Conservation (phyloP, 2,797 vertebrate species). For the Ataeniobius toweri region DNA sequence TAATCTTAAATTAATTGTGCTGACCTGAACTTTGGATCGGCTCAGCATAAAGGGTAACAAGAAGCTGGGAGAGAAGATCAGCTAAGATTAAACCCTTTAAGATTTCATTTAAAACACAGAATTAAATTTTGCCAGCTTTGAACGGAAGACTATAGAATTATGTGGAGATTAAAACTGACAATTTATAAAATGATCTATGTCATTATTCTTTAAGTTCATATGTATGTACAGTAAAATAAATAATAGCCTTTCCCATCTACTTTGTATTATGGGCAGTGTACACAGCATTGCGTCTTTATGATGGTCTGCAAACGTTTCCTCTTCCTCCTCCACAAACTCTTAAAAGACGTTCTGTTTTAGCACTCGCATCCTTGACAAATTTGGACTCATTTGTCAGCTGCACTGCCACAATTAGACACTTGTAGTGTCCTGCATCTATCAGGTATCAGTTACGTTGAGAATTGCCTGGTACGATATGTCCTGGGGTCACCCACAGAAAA, state of each 20-base stretch:
- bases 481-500: not conserved
- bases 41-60: slow-evolving; percentile 4
- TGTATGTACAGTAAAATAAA: not conserved
- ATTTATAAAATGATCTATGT: not conserved
- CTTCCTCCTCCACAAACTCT: too few relatives aligned
- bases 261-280: not conserved
- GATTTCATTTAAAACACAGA: not conserved
- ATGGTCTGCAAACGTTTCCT: too few relatives aligned
- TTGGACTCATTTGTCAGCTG: too few relatives aligned
- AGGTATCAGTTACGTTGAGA: not conserved
- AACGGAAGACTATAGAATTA: not conserved
- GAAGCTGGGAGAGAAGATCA: not conserved
- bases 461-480: not conserved
- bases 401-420: too few relatives aligned
- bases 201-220: not conserved
- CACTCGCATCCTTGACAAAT: too few relatives aligned
- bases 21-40: slow-evolving; percentile 7
- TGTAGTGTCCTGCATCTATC: not conserved
- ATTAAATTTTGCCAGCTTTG: not conserved
- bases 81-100: not conserved
- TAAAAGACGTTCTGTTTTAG: too few relatives aligned
- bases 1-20: slow-evolving; percentile 13
- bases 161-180: not conserved
- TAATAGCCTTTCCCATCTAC: not conserved
- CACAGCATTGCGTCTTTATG: not conserved